phyloP scores from a whole-genome alignment of 1,140 invertebrate species.

The Bombus pyrosoma region DNA sequence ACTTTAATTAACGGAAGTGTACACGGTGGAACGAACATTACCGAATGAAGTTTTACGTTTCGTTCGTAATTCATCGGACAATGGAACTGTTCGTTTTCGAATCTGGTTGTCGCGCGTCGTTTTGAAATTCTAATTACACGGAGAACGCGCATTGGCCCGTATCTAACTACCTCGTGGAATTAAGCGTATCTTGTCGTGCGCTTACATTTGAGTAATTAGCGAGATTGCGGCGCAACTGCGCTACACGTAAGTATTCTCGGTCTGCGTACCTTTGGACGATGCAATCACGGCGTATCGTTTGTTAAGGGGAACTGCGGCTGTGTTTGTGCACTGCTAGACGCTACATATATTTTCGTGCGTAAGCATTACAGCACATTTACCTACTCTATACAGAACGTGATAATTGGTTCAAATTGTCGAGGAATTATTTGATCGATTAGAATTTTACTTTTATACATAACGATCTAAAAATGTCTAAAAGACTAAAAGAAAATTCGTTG shows the following conservation, averaged over 20 bases:
- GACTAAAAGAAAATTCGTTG: too few relatives aligned
- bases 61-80: background rate
- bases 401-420: background rate
- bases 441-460: too few relatives aligned
- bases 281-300: background rate
- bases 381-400: background rate
- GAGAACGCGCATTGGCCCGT: background rate
- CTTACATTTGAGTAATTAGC: constrained; percentile 37
- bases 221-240: constrained; percentile 31
- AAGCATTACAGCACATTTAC: background rate
- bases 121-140: constrained; percentile 29
- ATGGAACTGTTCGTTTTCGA: background rate
- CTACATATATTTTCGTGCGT: background rate
- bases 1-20: too few relatives aligned
- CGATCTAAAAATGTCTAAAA: too few relatives aligned
- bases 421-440: background rate
- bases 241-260: background rate
- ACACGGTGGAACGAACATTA: too few relatives aligned
- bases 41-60: background rate
- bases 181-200: constrained; percentile 33
- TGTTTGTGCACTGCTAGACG: background rate
- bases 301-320: background rate
- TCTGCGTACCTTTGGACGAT: background rate
- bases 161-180: constrained; percentile 12
- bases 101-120: background rate